Conservation (phyloP, 2,113 vertebrate genomes). For the Irena cyanogastra region DNA sequence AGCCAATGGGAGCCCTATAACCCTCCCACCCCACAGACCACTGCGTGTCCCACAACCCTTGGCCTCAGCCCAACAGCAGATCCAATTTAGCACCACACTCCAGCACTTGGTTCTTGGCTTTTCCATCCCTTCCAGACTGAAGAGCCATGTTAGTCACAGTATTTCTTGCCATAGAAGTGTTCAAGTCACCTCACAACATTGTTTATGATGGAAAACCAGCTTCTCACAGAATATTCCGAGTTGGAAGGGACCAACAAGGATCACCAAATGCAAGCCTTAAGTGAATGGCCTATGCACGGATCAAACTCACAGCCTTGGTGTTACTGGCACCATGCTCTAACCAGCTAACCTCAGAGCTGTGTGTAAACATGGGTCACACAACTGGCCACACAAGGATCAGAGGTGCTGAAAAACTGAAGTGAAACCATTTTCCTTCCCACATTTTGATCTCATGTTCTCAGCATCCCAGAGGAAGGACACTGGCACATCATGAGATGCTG, state of each 20-base stretch:
- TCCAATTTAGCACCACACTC: neutral
- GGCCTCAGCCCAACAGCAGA: neutral
- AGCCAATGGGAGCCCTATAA: neutral
- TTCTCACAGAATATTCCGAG: neutral
- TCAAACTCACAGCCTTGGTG: no score
- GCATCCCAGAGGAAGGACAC: neutral
- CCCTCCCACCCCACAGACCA: neutral
- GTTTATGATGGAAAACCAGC: neutral
- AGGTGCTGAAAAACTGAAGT: neutral
- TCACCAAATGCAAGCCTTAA: neutral
- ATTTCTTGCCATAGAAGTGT: neutral
- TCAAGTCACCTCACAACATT: neutral
- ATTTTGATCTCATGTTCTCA: neutral
- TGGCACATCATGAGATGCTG: neutral
- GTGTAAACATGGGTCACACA: neutral
- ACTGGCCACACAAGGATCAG: neutral
- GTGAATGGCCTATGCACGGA: no score
- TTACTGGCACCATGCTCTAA: neutral
- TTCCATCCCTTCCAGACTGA: neutral
- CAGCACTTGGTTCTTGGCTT: neutral
- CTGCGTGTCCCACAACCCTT: neutral
- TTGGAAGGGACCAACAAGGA: neutral
- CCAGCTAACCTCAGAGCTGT: neutral
- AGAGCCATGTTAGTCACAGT: neutral
- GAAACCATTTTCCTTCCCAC: neutral